Evolutionary conservation across 2,888 invertebrate genomes (phyloP).

Genomic region (Lamellibrachia columna): DNA sequence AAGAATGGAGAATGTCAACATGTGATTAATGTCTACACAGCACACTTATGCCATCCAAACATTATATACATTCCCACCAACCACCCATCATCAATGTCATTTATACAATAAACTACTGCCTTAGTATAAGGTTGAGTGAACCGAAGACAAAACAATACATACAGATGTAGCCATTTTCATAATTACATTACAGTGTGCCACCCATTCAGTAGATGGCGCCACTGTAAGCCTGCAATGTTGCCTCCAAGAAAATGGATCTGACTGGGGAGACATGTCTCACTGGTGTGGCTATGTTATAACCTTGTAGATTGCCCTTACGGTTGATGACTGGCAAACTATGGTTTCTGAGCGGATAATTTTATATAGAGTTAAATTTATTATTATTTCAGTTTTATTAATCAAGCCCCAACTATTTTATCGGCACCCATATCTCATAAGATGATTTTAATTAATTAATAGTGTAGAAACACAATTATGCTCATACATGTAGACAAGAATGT

Average conservation of each 20-base stretch:
- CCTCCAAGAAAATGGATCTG: background rate
- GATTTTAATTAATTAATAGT: background rate
- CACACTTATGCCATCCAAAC: background rate
- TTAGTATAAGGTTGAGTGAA: background rate
- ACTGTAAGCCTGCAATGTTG: background rate
- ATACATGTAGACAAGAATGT: background rate
- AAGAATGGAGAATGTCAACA: background rate
- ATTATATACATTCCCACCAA: background rate
- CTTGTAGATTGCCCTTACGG: background rate
- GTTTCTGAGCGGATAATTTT: background rate
- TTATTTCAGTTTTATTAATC: background rate
- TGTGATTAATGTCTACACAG: background rate
- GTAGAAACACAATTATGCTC: background rate
- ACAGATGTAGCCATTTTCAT: background rate
- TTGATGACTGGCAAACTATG: background rate
- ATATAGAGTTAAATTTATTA: background rate
- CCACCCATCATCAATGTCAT: background rate
- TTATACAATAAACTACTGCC: background rate
- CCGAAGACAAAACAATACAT: background rate
- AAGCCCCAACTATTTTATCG: background rate
- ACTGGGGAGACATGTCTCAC: background rate
- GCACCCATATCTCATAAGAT: too few relatives aligned
- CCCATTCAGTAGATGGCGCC: constrained; percentile 2
- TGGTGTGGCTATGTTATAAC: background rate
- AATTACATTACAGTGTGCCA: background rate